phyloP scores from a whole-genome alignment of 2,888 invertebrate species.

The Patella depressa region DNA sequence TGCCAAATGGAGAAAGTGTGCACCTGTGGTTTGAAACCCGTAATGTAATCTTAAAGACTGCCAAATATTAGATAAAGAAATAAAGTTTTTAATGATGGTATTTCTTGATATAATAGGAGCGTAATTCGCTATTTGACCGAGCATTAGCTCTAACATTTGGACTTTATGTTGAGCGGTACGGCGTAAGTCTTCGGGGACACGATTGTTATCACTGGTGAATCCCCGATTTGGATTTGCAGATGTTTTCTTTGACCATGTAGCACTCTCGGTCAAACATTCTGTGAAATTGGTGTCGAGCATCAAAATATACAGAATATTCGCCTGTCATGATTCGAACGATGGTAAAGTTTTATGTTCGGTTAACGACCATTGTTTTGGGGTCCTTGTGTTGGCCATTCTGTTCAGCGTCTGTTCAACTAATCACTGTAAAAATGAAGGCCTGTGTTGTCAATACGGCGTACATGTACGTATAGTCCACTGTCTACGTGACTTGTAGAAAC shows the following conservation, averaged over 20 bases:
- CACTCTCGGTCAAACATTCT: constrained; percentile 27
- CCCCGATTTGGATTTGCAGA: background rate
- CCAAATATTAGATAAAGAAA: background rate
- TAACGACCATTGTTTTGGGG: constrained; percentile 31
- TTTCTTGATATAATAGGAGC: constrained; percentile 34
- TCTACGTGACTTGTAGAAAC: no score
- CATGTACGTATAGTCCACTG: no score
- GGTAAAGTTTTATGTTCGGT: constrained; percentile 27
- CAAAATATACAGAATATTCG: constrained; percentile 21
- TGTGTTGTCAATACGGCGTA: background rate
- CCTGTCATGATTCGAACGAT: constrained; percentile 29
- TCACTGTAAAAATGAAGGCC: no score
- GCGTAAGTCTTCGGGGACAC: background rate
- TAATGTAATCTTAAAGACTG: background rate
- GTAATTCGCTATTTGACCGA: constrained; percentile 1
- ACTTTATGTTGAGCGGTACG: constrained; percentile 17
- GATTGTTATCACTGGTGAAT: background rate
- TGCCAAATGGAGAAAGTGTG: background rate
- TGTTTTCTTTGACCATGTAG: constrained; percentile 15
- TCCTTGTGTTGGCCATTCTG: background rate
- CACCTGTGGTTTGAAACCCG: background rate
- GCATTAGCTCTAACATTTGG: constrained; percentile 12
- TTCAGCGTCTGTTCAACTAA: no score
- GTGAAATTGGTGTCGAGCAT: constrained; percentile 31
- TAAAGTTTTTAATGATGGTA: constrained; percentile 1